Percentiles rank a stretch among this genome's conserved stretches.
phyloP scores from a whole-genome alignment of 1,140 invertebrate species.

The honey bee (Apis mellifera) region Amel_HAv3.1 CM009942.2:1240501-1241000 shows the following conservation, averaged over 20 bases:
- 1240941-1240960: no score
- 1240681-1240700: not conserved
- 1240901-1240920: not conserved
- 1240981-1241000: no score
- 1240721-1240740: not conserved
- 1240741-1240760: conserved; percentile 27
- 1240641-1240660: no score
- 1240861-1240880: not conserved
- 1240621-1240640: no score
- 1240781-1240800: conserved; percentile 48
- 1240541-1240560: no score
- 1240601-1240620: no score
- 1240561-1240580: no score
- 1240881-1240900: not conserved
- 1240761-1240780: conserved; percentile 36
- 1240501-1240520: no score
- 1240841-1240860: conserved; percentile 33
- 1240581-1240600: no score
- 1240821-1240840: conserved; percentile 29
- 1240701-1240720: not conserved
- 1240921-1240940: no score
- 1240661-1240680: not conserved
- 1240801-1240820: conserved; percentile 36
- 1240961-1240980: no score
- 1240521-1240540: no score